Conservation (phyloP, 2,113 vertebrate genomes). For the Gallinago undulata region DNA sequence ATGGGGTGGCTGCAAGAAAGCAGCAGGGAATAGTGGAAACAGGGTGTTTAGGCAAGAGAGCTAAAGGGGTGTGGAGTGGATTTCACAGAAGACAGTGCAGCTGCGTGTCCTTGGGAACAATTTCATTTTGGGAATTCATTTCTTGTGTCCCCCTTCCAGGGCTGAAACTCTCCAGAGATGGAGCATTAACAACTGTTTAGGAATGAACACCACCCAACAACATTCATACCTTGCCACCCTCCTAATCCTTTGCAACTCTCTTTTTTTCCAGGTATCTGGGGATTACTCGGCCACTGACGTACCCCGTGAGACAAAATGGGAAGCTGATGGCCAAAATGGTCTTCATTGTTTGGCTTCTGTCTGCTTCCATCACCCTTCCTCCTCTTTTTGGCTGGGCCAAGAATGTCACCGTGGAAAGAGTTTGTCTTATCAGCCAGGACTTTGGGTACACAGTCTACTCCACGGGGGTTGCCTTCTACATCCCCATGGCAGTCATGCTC, state of each 20-base stretch:
- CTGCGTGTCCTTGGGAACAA: accelerated
- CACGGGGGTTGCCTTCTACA: conserved; percentile 77
- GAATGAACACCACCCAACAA: background rate
- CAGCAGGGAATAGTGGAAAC: accelerated
- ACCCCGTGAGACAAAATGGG: conserved; percentile 73
- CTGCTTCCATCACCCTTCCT: conserved; percentile 75
- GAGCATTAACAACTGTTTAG: background rate
- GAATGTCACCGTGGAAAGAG: conserved; percentile 70
- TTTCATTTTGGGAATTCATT: background rate
- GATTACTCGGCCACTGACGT: conserved; percentile 72
- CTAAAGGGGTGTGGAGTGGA: background rate
- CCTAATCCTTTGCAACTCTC: background rate
- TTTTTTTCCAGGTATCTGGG: conserved; percentile 69
- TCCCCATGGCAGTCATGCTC: conserved; percentile 77
- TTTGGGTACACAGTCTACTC: conserved; percentile 79
- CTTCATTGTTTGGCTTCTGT: conserved; percentile 75
- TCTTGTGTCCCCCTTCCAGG: background rate
- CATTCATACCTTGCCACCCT: background rate
- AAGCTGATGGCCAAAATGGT: conserved; percentile 80
- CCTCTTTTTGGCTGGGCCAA: conserved; percentile 77
- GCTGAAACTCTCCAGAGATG: background rate
- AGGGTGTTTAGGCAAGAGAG: background rate
- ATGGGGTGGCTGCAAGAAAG: background rate
- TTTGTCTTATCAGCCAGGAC: conserved; percentile 80
- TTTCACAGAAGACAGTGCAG: background rate